Evolutionary conservation across 2,113 vertebrate species (phyloP), one percentile per base, ranked within the genome.

Genomic region (Perca flavescens): DNA sequence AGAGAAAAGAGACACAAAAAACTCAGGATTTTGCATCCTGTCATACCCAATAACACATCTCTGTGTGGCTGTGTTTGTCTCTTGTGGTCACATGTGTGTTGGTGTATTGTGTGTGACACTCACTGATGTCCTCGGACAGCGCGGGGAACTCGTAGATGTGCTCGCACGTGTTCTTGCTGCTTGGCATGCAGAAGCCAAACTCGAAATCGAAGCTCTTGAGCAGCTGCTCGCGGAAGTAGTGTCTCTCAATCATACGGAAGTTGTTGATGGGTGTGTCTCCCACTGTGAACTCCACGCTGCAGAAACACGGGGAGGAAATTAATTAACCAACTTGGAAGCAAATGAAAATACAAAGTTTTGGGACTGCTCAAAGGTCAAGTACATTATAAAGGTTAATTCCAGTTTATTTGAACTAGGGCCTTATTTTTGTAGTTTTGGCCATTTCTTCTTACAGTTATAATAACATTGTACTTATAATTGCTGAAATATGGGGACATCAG

Each of bases 141-240:
- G 97, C 96, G 0, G 98, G 98, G 85, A 99, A 99, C 85, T 99
- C 98, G 0, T 99, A 99, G 95, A 99, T 99, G 95, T 99, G 98
- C 87, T 99, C 98, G 19, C 98, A 99, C 0, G 97, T 98, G 82
- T 99, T 99, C 95, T 98, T 99, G 95, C 97, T 99, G 96, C 97
- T 98, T 86, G 98, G 98, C 92, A 99, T 99, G 93, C 98, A 99
- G 95, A 99, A 99, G 49, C 98, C 98, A 58, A 99, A 99, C 84
- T 99, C 97, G 66, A 99, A 99, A 87, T 99, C 98, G 36, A 99
- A 99, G 88, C 97, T 99, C 93, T 99, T 99, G 31, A 99, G 96
- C 69, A 99, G 91, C 68, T 96, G 96, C 74, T 99, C 96, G 1
- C 97, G 96, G 93, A 99, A 99, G 84, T 99, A 99, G 91, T 99